phyloP scores from a whole-genome alignment of 2,888 invertebrate genomes.

The Allacma fusca region DNA sequence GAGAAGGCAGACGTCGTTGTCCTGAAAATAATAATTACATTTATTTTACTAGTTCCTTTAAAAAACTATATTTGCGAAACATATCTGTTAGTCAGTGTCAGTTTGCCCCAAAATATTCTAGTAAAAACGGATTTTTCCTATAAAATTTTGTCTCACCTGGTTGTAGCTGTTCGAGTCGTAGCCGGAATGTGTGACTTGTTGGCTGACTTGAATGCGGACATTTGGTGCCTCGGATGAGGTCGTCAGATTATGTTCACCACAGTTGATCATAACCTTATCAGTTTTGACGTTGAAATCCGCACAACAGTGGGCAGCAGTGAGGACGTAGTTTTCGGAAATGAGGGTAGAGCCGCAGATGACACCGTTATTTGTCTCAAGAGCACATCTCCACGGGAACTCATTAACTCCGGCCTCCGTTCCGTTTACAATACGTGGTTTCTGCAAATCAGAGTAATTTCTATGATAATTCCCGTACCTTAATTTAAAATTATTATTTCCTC shows the following conservation, averaged over 20 bases:
- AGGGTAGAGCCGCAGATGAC: neutral
- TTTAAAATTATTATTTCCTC: too few species aligned
- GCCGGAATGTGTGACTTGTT: neutral
- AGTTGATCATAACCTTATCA: neutral
- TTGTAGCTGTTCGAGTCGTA: neutral
- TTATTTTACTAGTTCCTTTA: too few species aligned
- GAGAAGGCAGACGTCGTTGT: constrained; percentile 5
- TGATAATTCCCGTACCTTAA: too few species aligned
- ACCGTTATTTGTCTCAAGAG: neutral
- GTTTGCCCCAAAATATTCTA: too few species aligned
- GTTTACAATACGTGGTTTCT: neutral
- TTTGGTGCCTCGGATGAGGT: neutral
- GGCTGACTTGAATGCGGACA: neutral
- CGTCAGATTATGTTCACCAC: neutral
- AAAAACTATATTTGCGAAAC: too few species aligned
- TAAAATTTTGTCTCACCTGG: too few species aligned
- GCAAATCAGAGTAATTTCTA: too few species aligned
- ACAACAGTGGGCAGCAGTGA: constrained; percentile 16
- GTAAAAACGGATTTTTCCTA: too few species aligned
- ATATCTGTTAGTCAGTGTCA: too few species aligned
- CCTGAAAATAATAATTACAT: neutral
- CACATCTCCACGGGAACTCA: constrained; percentile 12
- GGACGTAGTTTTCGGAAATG: neutral
- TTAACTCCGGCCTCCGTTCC: neutral
- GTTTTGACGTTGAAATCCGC: neutral